phyloP scores from a whole-genome alignment of 2,797 vertebrate species.

The Cetoscarus ocellatus region DNA sequence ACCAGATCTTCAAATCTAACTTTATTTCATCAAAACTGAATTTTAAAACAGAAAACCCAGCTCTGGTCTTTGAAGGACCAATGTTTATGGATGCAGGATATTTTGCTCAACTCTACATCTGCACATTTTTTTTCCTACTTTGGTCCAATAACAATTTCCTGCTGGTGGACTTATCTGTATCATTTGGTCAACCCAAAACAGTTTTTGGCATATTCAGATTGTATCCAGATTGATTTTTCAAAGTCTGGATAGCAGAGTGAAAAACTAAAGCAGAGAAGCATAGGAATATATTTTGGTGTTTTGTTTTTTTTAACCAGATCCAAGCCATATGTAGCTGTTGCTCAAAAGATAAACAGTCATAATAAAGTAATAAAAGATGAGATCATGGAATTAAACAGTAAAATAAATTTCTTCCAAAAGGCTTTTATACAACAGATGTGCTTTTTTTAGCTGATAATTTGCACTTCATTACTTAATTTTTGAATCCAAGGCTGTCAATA shows the following conservation, averaged over 20 bases:
- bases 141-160: neutral
- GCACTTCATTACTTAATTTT: too few species aligned
- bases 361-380: too few species aligned
- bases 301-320: neutral
- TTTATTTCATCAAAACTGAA: neutral
- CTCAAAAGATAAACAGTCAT: too few species aligned
- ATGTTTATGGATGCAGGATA: too few species aligned
- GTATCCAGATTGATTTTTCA: neutral
- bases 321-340: too few species aligned
- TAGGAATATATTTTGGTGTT: too few species aligned
- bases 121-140: neutral
- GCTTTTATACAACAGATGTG: too few species aligned
- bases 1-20: neutral
- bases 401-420: too few species aligned
- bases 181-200: neutral
- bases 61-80: neutral
- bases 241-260: neutral
- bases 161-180: neutral
- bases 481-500: too few species aligned
- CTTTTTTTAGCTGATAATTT: too few species aligned
- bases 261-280: too few species aligned
- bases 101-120: neutral
- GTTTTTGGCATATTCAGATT: neutral
- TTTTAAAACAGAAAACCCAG: neutral
- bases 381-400: too few species aligned